Evolutionary conservation across 2,113 vertebrate genomes (phyloP).

Genomic region (Crotalus tigris): DNA sequence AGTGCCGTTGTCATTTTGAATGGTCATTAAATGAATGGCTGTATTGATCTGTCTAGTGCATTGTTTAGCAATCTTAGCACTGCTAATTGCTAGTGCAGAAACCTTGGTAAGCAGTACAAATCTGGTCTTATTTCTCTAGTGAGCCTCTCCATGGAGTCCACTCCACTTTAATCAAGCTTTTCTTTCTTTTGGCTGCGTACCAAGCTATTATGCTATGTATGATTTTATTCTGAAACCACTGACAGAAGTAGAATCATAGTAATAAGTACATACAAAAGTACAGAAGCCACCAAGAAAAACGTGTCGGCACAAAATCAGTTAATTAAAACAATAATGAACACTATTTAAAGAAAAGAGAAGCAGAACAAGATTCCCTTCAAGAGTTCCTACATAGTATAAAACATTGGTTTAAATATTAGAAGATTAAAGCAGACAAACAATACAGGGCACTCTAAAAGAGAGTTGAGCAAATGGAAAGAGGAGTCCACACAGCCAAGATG

Average conservation of each 20-base stretch:
- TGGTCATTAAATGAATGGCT: background rate
- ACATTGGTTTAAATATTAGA: background rate
- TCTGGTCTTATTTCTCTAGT: background rate
- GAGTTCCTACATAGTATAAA: background rate
- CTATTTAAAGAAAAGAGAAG: background rate
- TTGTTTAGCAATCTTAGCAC: background rate
- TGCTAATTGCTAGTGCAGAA: background rate
- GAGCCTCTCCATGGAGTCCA: background rate
- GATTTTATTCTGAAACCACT: background rate
- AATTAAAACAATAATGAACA: background rate
- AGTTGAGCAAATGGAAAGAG: background rate
- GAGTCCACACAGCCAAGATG: background rate
- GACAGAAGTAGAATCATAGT: background rate
- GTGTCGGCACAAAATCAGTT: background rate
- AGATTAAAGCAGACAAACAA: background rate
- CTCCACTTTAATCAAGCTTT: background rate
- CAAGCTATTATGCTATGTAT: background rate
- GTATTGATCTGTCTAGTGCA: background rate
- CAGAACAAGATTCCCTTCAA: background rate
- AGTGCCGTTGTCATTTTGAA: background rate
- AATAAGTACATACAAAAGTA: background rate
- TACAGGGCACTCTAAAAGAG: background rate
- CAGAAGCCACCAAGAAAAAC: background rate
- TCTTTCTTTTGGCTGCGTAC: background rate
- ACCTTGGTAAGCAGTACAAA: background rate